phyloP scores from a whole-genome alignment of 2,113 vertebrate species.

The Saguinus imperator region DNA sequence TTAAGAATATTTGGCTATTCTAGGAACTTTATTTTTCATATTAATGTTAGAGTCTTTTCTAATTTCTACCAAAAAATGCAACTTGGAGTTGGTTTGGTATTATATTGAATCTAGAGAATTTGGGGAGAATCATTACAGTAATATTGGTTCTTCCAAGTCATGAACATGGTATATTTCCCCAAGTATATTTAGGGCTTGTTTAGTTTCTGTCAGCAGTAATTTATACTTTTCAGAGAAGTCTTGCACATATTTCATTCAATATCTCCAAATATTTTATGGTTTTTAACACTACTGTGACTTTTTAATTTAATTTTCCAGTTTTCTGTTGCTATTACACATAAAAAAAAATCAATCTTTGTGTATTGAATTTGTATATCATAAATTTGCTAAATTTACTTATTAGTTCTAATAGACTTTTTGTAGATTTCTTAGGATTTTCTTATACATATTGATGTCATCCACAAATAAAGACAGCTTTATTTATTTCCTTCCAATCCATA shows the following conservation, averaged over 20 bases:
- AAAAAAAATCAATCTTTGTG: neutral
- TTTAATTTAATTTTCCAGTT: neutral
- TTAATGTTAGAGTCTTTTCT: slow-evolving; percentile 5
- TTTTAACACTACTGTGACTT: neutral
- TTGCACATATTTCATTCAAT: neutral
- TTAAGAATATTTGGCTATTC: neutral
- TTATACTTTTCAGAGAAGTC: neutral
- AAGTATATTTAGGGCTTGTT: neutral
- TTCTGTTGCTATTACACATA: neutral
- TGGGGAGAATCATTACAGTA: neutral
- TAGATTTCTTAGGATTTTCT: neutral
- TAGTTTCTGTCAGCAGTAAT: neutral
- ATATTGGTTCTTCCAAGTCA: neutral
- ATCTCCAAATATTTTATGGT: neutral
- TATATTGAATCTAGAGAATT: neutral
- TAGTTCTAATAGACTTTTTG: neutral
- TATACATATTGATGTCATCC: neutral
- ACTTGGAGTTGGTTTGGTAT: neutral
- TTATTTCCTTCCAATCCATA: neutral
- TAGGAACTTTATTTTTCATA: neutral
- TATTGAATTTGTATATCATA: slow-evolving; percentile 7
- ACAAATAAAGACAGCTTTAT: neutral
- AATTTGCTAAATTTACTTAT: neutral
- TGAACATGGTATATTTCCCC: neutral
- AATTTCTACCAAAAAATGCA: neutral